A percentile compares a stretch with the other conserved stretches of the same genome.
Evolutionary conservation across 2,888 invertebrate species (phyloP).

Genomic region (Harmothoe impar): DNA sequence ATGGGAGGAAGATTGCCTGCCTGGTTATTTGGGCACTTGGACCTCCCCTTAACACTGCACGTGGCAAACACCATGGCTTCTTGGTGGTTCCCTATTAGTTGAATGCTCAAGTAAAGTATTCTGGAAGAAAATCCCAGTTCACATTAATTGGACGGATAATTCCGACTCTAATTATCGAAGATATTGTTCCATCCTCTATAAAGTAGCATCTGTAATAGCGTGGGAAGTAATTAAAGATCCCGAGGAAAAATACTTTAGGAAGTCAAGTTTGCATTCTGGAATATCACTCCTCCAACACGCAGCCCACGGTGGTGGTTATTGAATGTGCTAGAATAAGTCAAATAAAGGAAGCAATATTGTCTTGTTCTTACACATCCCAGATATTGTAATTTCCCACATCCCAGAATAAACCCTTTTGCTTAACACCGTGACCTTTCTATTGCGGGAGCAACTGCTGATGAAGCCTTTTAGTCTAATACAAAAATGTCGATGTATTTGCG

Average conservation of each 20-base stretch:
- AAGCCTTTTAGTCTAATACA: too few relatives aligned
- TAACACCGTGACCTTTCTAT: too few relatives aligned
- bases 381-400: too few relatives aligned
- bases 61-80: not conserved
- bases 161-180: not conserved
- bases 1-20: too few relatives aligned
- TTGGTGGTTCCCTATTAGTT: not conserved
- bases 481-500: too few relatives aligned
- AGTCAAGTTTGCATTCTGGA: not conserved
- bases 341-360: too few relatives aligned
- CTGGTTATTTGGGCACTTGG: not conserved
- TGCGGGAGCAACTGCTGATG: too few relatives aligned
- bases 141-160: not conserved
- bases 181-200: constrained; percentile 1
- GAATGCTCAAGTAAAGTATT: not conserved
- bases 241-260: not conserved
- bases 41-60: not conserved
- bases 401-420: too few relatives aligned
- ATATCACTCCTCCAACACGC: not conserved
- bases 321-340: too few relatives aligned
- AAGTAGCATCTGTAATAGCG: not conserved
- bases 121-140: not conserved
- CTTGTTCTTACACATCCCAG: too few relatives aligned
- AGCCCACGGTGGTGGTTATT: too few relatives aligned
- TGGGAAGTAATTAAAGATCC: not conserved